Base-by-base conservation (phyloP, 2,113 vertebrate species). In the Rana temporaria region DNA sequence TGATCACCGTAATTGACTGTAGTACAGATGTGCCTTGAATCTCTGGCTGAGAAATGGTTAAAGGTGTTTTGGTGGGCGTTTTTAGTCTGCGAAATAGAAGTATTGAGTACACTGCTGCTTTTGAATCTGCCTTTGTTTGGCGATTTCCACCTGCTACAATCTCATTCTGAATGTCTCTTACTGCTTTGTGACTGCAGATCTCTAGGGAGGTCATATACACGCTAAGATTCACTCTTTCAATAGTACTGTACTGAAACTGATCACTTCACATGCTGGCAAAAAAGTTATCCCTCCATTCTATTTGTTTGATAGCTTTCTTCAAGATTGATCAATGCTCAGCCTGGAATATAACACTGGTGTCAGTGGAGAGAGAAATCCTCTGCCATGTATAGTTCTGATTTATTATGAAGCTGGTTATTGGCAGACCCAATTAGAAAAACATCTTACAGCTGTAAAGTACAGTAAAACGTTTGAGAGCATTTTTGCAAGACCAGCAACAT, bases 141-240 rank as follows among this genome's bases (percentile, higher is more conserved):
- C 19, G 42, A 42, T 60, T 74, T 60, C 72, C 56, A 60, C 55
- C 30, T 56, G 8, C 26, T 73, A 74, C 4, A 74, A 59, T 38
- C 55, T 74, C 17, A 0, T 56, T 34, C 19, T 74, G 26, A 59
- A 59, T 60, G 71, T 38, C 9, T 74, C 26, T 19, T 8, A 59
- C 11, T 57, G 26, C 26, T 74, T 74, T 74, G 19, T 59, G 56
- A 19, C 4, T 38, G 32, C 19, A 59, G 55, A 15, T 74, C 52
- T 34, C 53, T 18, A 32, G 24, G 20, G 24, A 73, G 26, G 17
- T 34, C 26, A 12, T n/a, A 48, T 48, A 14, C 42, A 53, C 42
- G 30, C 69, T 55, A 53, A 70, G 19, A 53, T 70, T 24, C 42
- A 20, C 42, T 70, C 20, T 52, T 70, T 70, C 48, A 52, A 17